Base-by-base conservation (phyloP, 2,888 invertebrate species). In the Tachystola acroxantha region DNA sequence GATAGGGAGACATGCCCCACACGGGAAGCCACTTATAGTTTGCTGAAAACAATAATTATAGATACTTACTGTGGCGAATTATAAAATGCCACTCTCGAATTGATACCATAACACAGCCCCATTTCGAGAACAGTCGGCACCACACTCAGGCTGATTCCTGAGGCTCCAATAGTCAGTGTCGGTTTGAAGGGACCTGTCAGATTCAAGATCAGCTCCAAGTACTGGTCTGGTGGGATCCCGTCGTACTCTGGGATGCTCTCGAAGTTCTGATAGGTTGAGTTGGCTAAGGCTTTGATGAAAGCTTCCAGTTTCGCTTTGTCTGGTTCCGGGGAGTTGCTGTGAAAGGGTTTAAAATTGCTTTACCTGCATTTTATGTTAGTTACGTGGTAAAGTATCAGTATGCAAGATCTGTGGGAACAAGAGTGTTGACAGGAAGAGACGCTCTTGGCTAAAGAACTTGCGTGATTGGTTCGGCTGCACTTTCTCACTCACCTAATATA, bases 51-150 rank as follows among this genome's bases (percentile, higher is more conserved):
- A 24, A 24, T 22, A 2, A 14, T 5, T 25, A n/a, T 12, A 3
- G 14, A 9, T 3, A 74, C 88, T 85, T 67, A 90, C 90, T 62
- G 53, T 1, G 88, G 88, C 7, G 89, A 88, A 59, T 88, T 90
- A 55, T 90, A 91, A 7, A 88, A 64, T 1, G 92, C 91, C 19
- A 90, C 82, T 50, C 89, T 78, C 0, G 92, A 92, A 59, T 93
- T 93, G 32, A 91, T 89, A 12, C 91, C 81, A 61, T 91, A 91
- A 49, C 93, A 93, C 37, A 92, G 65, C 1, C 93, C 93, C 82
- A 91, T 88, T 64, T 93, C 93, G 0, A 92, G 91, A 7, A 92
- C 67, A 0, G 90, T 90, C 7, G 89, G 88, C 27, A 89, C 78
- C n/a, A 92, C 72, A 26, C 70, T 68, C 50, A 90, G 66, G 39